These are phyloP conservation scores for Acipenser oxyrinchus DNA, from an alignment of 2,797 vertebrate genomes.

Conservation along the genomic window DNA sequence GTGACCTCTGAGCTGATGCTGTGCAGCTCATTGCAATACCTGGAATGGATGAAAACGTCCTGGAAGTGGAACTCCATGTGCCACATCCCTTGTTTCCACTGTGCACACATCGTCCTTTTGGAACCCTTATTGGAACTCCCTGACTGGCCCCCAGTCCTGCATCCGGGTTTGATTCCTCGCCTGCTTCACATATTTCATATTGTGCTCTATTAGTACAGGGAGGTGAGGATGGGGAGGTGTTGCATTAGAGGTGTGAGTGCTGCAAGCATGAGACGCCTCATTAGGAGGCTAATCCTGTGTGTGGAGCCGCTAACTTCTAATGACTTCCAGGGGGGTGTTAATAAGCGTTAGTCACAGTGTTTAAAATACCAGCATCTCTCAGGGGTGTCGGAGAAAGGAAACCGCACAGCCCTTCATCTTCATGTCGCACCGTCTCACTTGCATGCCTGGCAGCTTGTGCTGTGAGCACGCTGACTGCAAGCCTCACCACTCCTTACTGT, in stretches of 20 bases:
- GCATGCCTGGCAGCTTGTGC: neutral
- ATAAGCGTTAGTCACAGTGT: constrained; percentile 53
- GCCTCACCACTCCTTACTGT: too few relatives aligned
- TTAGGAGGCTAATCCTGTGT: neutral
- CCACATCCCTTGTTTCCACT: too few relatives aligned
- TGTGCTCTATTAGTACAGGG: constrained; percentile 3
- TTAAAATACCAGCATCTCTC: constrained; percentile 37
- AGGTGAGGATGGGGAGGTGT: neutral
- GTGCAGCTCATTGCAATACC: too few relatives aligned
- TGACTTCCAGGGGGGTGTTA: constrained; percentile 55
- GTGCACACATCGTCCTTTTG: too few relatives aligned
- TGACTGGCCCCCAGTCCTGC: neutral
- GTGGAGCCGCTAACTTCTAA: constrained; percentile 34
- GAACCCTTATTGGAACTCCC: too few relatives aligned
- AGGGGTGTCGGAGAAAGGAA: constrained; percentile 30
- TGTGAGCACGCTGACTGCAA: too few relatives aligned
- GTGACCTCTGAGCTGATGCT: too few relatives aligned
- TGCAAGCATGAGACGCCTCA: neutral
- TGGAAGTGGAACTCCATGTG: too few relatives aligned
- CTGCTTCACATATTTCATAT: neutral
- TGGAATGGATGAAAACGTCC: too few relatives aligned
- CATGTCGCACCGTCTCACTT: constrained; percentile 13
- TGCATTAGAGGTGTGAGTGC: neutral
- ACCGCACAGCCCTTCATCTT: constrained; percentile 28
- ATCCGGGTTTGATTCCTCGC: neutral